Percentiles rank a stretch among this genome's conserved stretches.
Conservation (phyloP, 1,140 invertebrate species). For the Adelges cooleyi region DNA sequence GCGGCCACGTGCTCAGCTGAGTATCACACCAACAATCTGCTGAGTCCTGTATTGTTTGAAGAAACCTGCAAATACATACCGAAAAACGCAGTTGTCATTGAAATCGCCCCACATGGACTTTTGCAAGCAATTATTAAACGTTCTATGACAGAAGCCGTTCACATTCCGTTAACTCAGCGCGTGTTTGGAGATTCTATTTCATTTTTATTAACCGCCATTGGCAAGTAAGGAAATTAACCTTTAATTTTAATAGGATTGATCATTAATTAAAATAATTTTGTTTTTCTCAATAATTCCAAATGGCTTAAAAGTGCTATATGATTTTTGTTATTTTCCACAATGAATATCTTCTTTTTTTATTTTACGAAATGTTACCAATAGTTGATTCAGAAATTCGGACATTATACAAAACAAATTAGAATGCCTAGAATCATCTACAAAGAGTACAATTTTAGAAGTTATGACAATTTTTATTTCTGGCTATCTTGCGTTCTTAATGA, state of each 20-base stretch:
- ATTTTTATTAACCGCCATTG: conserved; percentile 43
- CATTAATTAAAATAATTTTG: not conserved
- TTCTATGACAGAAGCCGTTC: conserved; percentile 41
- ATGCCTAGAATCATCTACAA: too few relatives aligned
- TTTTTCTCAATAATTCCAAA: not conserved
- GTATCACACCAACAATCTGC: conserved; percentile 57
- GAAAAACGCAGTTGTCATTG: conserved; percentile 46
- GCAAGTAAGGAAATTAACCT: conserved; percentile 40
- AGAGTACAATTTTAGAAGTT: not conserved
- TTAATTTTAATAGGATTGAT: too few relatives aligned
- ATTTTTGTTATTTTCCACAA: too few relatives aligned
- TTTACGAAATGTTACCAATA: too few relatives aligned
- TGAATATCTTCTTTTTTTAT: too few relatives aligned
- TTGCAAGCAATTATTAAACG: conserved; percentile 49
- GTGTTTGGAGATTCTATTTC: conserved; percentile 40
- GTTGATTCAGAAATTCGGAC: too few relatives aligned
- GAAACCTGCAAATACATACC: conserved; percentile 48
- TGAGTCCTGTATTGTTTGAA: conserved; percentile 47
- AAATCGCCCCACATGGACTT: conserved; percentile 49
- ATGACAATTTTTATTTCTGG: too few relatives aligned
- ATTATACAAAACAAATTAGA: too few relatives aligned
- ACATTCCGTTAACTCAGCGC: conserved; percentile 48
- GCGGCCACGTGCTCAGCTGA: conserved; percentile 49
- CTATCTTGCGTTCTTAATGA: too few relatives aligned
- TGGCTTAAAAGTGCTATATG: too few relatives aligned